Base-by-base conservation (phyloP, 2,113 vertebrate genomes). In the Otolemur garnettii region DNA sequence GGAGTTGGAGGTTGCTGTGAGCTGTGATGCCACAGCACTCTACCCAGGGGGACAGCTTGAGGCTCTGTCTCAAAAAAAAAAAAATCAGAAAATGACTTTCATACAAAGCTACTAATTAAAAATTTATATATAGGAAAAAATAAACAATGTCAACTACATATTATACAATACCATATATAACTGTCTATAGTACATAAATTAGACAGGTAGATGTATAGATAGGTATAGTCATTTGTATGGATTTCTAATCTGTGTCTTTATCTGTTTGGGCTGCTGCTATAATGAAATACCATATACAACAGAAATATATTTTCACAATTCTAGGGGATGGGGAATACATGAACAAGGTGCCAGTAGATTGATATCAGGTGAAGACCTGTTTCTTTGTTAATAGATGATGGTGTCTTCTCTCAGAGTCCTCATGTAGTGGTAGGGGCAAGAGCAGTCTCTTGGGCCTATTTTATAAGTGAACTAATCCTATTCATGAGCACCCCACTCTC, bases 11-110 rank as follows among this genome's bases (percentile, higher is more conserved):
- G n/a, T n/a, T n/a, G n/a, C n/a, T n/a, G n/a, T n/a, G n/a, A n/a
- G n/a, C n/a, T n/a, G n/a, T n/a, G n/a, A n/a, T n/a, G n/a, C n/a
- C n/a, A n/a, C n/a, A n/a, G n/a, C n/a, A n/a, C n/a, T n/a, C n/a
- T n/a, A n/a, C n/a, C n/a, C n/a, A n/a, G n/a, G n/a, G n/a, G n/a
- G n/a, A n/a, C n/a, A n/a, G n/a, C n/a, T n/a, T n/a, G n/a, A n/a
- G n/a, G n/a, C n/a, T n/a, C n/a, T n/a, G n/a, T n/a, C n/a, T n/a
- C n/a, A n/a, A n/a, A 81, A 85, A 95, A 85, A 95, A 81, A 85
- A 95, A 85, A 95, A 69, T 90, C 59, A 92, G 64, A 78, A 38
- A 74, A 22, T 60, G 42, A 71, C 28, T 92, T 74, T 38, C 0
- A 33, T 10, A 50, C 14, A 83, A 84, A 90, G 8, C 13, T 88